Evolutionary conservation across 2,888 invertebrate genomes (phyloP).

Genomic region (Zygothrica quintamaculata): DNA sequence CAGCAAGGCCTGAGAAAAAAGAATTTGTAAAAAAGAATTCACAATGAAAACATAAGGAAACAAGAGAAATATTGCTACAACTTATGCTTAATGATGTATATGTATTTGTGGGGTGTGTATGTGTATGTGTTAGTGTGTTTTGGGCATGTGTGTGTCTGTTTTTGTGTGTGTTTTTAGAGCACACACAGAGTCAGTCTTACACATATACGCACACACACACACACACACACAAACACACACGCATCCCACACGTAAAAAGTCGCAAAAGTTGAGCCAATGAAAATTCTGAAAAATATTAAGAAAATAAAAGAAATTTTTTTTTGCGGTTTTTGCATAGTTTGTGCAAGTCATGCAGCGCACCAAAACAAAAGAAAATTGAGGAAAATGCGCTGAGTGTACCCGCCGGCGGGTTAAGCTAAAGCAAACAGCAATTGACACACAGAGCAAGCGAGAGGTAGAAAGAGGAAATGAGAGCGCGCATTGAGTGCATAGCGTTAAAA

Average conservation of each 20-base stretch:
- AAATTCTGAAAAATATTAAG: slow-evolving; percentile 24
- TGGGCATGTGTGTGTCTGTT: slow-evolving; percentile 8
- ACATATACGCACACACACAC: slow-evolving; percentile 16
- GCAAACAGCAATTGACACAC: slow-evolving; percentile 4
- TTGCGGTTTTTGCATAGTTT: slow-evolving; percentile 40
- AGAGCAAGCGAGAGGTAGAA: slow-evolving; percentile 5
- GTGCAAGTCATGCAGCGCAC: slow-evolving; percentile 60
- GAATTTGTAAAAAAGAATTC: slow-evolving; percentile 47
- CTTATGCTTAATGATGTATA: slow-evolving; percentile 13
- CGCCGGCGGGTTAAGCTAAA: slow-evolving; percentile 74
- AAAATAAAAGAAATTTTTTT: too few relatives aligned
- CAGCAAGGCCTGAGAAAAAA: too few relatives aligned
- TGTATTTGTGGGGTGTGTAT: slow-evolving; percentile 1
- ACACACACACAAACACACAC: slow-evolving; percentile 21
- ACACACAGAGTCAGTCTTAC: slow-evolving; percentile 24
- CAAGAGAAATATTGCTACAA: slow-evolving; percentile 7
- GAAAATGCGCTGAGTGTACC: slow-evolving; percentile 61
- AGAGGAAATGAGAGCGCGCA: slow-evolving; percentile 9
- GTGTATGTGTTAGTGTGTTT: background rate
- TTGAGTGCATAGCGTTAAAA: slow-evolving; percentile 34
- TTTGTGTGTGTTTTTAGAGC: background rate
- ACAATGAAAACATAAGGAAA: slow-evolving; percentile 6
- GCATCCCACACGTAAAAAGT: slow-evolving; percentile 13
- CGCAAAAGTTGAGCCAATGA: slow-evolving; percentile 42
- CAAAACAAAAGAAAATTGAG: too few relatives aligned